A percentile compares a stretch with the other conserved stretches of the same genome.
Conservation (phyloP, 2,113 vertebrate species). For the Kryptolebias marmoratus region DNA sequence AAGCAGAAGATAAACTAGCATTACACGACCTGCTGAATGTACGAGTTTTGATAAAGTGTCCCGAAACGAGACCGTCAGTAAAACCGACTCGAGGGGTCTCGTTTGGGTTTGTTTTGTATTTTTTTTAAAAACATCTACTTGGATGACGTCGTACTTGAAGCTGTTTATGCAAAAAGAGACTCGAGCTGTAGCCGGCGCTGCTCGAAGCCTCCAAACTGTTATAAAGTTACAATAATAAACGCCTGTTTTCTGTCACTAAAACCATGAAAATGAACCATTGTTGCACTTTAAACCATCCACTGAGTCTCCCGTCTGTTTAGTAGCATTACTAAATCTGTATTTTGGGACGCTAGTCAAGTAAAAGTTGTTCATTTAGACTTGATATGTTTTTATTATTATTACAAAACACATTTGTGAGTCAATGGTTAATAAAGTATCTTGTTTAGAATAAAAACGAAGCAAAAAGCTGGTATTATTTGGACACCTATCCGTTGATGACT, state of each 20-base stretch:
- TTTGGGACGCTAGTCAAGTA: constrained; percentile 6
- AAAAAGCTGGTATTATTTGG: background rate
- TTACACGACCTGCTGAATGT: constrained; percentile 69
- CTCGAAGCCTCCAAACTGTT: constrained; percentile 1
- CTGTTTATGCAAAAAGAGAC: constrained; percentile 23
- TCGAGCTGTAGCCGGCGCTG: background rate
- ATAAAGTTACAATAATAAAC: background rate
- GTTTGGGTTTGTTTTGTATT: too few species aligned
- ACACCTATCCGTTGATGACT: background rate
- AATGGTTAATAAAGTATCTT: constrained; percentile 12
- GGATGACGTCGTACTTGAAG: constrained; percentile 2
- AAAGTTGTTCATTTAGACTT: background rate
- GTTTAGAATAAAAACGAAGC: background rate
- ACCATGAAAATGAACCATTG: constrained; percentile 25
- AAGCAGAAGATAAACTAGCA: constrained; percentile 22
- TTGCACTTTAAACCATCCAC: constrained; percentile 64
- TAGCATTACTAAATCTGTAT: background rate
- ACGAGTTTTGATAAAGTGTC: background rate
- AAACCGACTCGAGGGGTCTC: too few species aligned
- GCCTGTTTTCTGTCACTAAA: constrained; percentile 24
- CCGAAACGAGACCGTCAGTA: too few species aligned
- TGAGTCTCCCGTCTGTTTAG: background rate
- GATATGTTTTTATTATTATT: too few species aligned
- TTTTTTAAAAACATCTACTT: too few species aligned
- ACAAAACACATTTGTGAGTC: background rate